These are phyloP conservation scores for Mormyrus hasselquistii DNA, from an alignment of 2,797 vertebrate species.

Conservation along the genomic window DNA sequence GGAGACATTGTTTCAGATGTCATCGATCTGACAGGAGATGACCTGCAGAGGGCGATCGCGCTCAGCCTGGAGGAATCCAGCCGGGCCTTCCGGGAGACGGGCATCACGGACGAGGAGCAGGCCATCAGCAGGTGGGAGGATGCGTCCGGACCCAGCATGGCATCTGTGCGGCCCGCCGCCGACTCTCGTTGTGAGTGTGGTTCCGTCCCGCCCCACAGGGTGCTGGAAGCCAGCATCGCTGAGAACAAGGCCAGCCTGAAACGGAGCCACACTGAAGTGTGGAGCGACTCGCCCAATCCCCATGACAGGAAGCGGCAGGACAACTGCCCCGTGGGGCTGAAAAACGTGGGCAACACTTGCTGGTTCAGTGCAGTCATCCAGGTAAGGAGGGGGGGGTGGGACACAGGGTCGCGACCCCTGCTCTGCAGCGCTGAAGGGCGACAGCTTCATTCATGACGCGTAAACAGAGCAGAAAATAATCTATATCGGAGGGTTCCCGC, in stretches of 20 bases:
- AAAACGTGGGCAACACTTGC: constrained; percentile 97
- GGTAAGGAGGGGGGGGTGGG: constrained; percentile 56
- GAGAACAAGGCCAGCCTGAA: constrained; percentile 97
- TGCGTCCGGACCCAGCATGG: neutral
- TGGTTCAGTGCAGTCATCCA: constrained; percentile 99
- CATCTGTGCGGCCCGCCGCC: neutral
- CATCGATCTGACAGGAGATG: constrained; percentile 97
- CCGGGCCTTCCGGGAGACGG: constrained; percentile 93
- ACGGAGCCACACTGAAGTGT: constrained; percentile 87
- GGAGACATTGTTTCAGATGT: constrained; percentile 73
- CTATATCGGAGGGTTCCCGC: neutral
- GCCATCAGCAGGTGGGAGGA: constrained; percentile 90
- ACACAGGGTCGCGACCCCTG: neutral
- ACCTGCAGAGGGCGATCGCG: constrained; percentile 97
- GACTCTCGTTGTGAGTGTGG: neutral
- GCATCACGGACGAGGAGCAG: constrained; percentile 98
- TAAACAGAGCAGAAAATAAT: neutral
- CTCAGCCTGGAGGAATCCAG: constrained; percentile 97
- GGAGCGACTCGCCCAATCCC: constrained; percentile 94
- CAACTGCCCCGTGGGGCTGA: constrained; percentile 87
- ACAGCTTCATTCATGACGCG: neutral
- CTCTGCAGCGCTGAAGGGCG: neutral
- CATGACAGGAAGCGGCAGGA: constrained; percentile 91
- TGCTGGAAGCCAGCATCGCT: constrained; percentile 96
- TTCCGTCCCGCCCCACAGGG: constrained; percentile 57